Base-by-base conservation (phyloP, 2,113 vertebrate species). In the Hypomesus transpacificus region DNA sequence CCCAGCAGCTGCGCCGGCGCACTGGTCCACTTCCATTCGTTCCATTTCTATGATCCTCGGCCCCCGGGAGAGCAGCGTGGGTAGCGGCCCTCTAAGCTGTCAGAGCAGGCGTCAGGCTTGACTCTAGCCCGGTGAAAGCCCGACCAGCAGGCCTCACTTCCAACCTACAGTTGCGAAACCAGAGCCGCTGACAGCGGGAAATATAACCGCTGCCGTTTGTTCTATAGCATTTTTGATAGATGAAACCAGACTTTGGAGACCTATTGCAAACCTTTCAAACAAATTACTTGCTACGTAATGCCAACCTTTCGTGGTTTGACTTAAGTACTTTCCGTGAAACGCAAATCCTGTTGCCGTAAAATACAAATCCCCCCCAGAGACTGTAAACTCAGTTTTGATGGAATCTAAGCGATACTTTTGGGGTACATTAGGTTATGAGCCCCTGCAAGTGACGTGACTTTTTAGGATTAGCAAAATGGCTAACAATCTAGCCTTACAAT, bases 21-120 rank as follows among this genome's bases (percentile, higher is more conserved):
- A 92, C 80, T 92, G 91, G 79, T 93, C 92, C 72, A 93, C 91
- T 83, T 93, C 92, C 92, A 92, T 93, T 80, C 91, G 87, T 68
- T 93, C 91, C 92, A 93, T 93, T 70, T 65, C 62, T 73, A 20
- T 1, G 73, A 77, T 52, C 74, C 66, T 81, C 57, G 87, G 80
- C 85, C 88, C 79, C 65, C 59, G 60, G 64, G 71, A 69, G 54
- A 26, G 73, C 80, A 56, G 84, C 70, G 64, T 70, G 70, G 3
- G 22, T 66, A 16, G 74, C 87, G 87, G 83, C 69, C 20, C 75
- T 80, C 18, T 74, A 69, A 78, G 59, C 81, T 52, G 20, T n/a
- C 34, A 69, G 70, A 16, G 62, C 82, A 85, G 89, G 87, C 62
- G 69, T 62, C 17, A 69, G 68, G 76, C 68, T 76, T 53, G 81